These are phyloP conservation scores for Pterophyllum scalare DNA, from an alignment of 2,113 vertebrate species.

Conservation along the genomic window DNA sequence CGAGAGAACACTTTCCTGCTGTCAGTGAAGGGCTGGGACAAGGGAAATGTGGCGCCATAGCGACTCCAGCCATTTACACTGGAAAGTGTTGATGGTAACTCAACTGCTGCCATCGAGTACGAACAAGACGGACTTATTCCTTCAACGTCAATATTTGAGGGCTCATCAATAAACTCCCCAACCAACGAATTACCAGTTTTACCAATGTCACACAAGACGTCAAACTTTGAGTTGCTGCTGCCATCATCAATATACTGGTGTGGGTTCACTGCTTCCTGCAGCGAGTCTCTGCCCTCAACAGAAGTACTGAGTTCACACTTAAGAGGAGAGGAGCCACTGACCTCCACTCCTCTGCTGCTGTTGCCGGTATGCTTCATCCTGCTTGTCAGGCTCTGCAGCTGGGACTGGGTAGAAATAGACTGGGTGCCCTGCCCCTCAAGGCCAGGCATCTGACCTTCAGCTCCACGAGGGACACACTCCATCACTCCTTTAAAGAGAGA, in stretches of 20 bases:
- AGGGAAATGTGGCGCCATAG: not conserved
- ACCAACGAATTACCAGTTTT: slow-evolving; percentile 53
- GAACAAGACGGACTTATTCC: slow-evolving; percentile 39
- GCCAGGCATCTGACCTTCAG: slow-evolving; percentile 4
- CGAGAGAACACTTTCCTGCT: slow-evolving; percentile 8
- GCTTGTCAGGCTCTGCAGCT: slow-evolving; percentile 4
- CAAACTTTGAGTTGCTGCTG: slow-evolving; percentile 57
- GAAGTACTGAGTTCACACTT: slow-evolving; percentile 69
- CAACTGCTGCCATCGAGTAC: slow-evolving; percentile 22
- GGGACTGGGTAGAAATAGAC: slow-evolving; percentile 21
- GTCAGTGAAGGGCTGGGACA: slow-evolving; percentile 1
- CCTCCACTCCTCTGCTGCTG: slow-evolving; percentile 73
- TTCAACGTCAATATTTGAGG: slow-evolving; percentile 13
- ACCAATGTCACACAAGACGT: slow-evolving; percentile 57
- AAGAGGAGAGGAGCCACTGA: slow-evolving; percentile 82
- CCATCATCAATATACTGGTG: slow-evolving; percentile 24
- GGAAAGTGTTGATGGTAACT: slow-evolving; percentile 56
- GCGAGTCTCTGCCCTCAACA: slow-evolving; percentile 41
- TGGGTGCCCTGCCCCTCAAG: slow-evolving; percentile 20
- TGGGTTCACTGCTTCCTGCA: slow-evolving; percentile 47
- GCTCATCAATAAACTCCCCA: slow-evolving; percentile 49
- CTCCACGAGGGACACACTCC: slow-evolving; percentile 39
- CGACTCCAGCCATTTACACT: slow-evolving; percentile 37
- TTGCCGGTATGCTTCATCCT: slow-evolving; percentile 35
- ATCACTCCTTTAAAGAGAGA: slow-evolving; percentile 56